A percentile compares a stretch with the other conserved stretches of the same genome.
These are phyloP conservation scores for Ptyas mucosa DNA, from an alignment of 2,113 vertebrate species.

Conservation along the genomic window DNA sequence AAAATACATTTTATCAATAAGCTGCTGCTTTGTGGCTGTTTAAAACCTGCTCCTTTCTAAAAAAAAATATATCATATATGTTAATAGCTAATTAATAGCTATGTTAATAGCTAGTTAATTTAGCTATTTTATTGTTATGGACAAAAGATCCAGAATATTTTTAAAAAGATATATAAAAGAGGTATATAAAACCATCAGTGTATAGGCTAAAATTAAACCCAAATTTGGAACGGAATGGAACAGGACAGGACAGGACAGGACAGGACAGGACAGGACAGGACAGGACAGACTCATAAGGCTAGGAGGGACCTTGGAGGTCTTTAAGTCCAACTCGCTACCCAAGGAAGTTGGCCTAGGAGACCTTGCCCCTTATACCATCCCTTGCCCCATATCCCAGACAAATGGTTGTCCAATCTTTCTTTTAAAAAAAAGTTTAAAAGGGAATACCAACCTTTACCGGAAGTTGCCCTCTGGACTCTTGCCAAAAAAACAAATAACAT, in stretches of 20 bases:
- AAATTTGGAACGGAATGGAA: background rate
- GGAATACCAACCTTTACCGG: background rate
- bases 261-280: too few relatives aligned
- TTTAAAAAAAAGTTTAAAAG: background rate
- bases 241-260: fast-evolving
- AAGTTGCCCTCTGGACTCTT: background rate
- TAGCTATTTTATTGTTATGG: background rate
- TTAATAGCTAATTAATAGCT: too few relatives aligned
- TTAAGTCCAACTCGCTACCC: background rate
- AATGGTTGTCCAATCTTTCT: background rate
- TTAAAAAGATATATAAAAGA: background rate
- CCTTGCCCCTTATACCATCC: background rate
- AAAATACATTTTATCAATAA: constrained; percentile 19
- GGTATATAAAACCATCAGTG: background rate
- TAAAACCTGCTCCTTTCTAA: background rate
- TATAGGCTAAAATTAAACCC: background rate
- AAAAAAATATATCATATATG: background rate
- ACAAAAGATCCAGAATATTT: background rate
- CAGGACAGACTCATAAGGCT: background rate
- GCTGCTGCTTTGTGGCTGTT: background rate
- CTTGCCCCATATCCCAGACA: background rate
- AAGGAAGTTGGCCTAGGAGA: background rate
- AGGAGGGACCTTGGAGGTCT: background rate
- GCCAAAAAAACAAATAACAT: background rate
- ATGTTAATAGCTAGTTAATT: background rate